Base-by-base conservation (phyloP, 2,113 vertebrate species). In the Sciurus niger region DNA sequence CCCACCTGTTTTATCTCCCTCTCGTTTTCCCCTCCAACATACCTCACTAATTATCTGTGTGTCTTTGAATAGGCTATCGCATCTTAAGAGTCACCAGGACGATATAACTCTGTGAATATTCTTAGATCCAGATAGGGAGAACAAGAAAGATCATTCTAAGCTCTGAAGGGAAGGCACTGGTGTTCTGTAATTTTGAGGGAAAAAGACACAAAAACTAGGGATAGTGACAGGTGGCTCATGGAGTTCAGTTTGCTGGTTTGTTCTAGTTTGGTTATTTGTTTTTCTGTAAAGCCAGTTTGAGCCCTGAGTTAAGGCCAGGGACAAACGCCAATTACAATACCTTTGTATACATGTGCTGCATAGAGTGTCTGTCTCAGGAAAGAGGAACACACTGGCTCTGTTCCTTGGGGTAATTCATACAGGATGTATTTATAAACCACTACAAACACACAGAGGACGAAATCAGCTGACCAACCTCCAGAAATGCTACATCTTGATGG, bases 1-100 rank as follows among this genome's bases (percentile, higher is more conserved):
- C 55, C 20, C 55, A 58, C 55, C 55, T 58, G 7, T 58, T 58
- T 58, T 58, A 20, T 58, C 7, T 58, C 55, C 55, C 53, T 55
- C 55, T 58, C 20, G 55, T 58, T 58, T 58, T 20, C 55, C 55
- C 55, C 55, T 58, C 55, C 55, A 58, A 24, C 7, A 2, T 58
- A 58, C 55, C 55, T 58, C 20, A 58, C 76, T 34, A 25, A n/a
- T 74, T 83, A 95, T 85, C 89, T 55, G 14, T 84, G n/a, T 94
- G 8, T 30, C 43, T 25, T 72, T 25, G 74, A 96, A 89, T 28
- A 92, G 11, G 53, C 53, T 17, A 60, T 65, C 46, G 90, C 20
- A 20, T 11, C 20, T 74, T 65, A 68, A 77, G 28, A 20, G 40
- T 83, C 65, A 43, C 32, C 22, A 95, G 53, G 3, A 55, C 60